Evolutionary conservation across 1,140 invertebrate genomes (phyloP), one percentile per base, ranked within the genome.

Genomic region (Campoletis sonorensis): DNA sequence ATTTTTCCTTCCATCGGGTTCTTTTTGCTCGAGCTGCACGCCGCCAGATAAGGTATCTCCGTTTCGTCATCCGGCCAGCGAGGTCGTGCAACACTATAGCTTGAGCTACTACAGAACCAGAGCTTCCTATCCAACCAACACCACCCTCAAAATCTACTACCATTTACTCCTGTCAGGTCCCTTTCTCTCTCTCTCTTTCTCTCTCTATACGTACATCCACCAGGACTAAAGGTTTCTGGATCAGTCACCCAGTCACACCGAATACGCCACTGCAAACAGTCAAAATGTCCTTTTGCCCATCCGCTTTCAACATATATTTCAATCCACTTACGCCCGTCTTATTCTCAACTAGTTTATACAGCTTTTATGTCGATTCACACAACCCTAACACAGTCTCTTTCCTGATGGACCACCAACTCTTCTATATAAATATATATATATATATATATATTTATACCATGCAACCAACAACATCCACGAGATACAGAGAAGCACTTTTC

Each of bases 11-110:
- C 80, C 79, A 83, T 75, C 80, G 83, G 61, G 72, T 84, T 83
- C 87, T 86, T 84, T 84, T 86, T 84, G 81, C 80, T 82, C 45
- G 30, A 81, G 80, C 82, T 82, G 80, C 82, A 81, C 80, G 70
- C 80, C 64, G 76, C 51, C 54, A 82, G 79, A 83, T 85, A 81
- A 82, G 82, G 77, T 83, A 82, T 83, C 82, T 79, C 54, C 80
- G 49, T 80, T 85, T 82, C 82, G 81, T 83, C 82, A 82, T 83
- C 79, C 77, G 71, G 71, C 72, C 72, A 21, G 68, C 64, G 54
- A 77, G 58, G 68, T 79, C 82, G 68, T 80, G 61, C 70, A 72
- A 40, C 70, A 61, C n/a, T n/a, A 37, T 49, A 58, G 49, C 72
- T 23, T 21, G 75, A 54, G 49, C 51, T 37, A 30, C 54, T n/a